Conservation (phyloP, 2,113 vertebrate species). For the Irena cyanogastra region DNA sequence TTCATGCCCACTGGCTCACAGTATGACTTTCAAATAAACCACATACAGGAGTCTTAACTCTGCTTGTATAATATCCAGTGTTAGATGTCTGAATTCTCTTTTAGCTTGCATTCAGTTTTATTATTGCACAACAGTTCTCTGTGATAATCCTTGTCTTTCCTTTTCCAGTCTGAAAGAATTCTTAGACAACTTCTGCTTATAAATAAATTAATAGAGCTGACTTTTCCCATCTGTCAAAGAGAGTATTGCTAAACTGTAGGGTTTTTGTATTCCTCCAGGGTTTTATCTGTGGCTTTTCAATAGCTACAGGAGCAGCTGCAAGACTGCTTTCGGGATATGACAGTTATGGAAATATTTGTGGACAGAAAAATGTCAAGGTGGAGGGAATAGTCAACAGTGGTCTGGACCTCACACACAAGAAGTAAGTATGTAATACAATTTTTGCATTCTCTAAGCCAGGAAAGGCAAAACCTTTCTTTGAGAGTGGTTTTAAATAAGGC, state of each 20-base stretch:
- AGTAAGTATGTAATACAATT: conserved; percentile 77
- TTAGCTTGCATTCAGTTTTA: neutral
- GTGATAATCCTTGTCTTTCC: neutral
- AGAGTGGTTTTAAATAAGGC: neutral
- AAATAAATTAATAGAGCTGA: conserved; percentile 28
- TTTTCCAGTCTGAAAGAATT: neutral
- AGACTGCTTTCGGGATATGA: conserved; percentile 93
- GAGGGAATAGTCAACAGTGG: conserved; percentile 87
- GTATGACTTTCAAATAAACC: neutral
- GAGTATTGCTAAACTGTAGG: conserved; percentile 26
- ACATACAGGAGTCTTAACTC: neutral
- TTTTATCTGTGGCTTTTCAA: conserved; percentile 93
- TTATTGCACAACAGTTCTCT: conserved; percentile 1
- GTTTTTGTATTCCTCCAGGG: conserved; percentile 69
- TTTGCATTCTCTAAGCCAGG: neutral
- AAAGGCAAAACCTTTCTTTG: neutral
- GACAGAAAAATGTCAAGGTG: conserved; percentile 86
- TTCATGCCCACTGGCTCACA: neutral
- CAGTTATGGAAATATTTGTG: conserved; percentile 98
- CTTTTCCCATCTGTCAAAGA: conserved; percentile 5
- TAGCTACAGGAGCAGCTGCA: conserved; percentile 91
- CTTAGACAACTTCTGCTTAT: neutral
- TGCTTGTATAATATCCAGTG: neutral
- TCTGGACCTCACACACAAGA: conserved; percentile 88
- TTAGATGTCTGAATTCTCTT: neutral